phyloP scores from a whole-genome alignment of 2,797 vertebrate genomes.

The Schizopygopsis malacanthus region DNA sequence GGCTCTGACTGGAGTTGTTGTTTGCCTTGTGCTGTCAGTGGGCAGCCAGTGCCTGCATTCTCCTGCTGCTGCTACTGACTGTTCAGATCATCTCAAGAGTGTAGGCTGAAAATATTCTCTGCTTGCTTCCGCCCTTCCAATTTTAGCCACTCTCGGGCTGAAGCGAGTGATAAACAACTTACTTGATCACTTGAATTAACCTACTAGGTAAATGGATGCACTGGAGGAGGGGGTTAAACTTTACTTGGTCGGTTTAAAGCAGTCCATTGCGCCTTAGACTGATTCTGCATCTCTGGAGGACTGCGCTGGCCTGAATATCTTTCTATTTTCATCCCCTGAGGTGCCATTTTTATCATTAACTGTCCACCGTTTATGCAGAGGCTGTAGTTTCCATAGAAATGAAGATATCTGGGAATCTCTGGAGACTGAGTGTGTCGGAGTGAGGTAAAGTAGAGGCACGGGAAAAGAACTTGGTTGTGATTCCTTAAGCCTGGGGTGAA shows the following conservation, averaged over 20 bases:
- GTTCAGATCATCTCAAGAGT: constrained; percentile 48
- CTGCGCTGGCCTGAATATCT: constrained; percentile 3
- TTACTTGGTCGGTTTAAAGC: neutral
- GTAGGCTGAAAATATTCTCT: constrained; percentile 39
- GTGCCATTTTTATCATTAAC: constrained; percentile 53
- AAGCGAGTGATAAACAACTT: constrained; percentile 15
- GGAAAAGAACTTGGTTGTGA: neutral
- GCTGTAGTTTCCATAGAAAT: constrained; percentile 59
- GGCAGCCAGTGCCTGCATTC: constrained; percentile 35
- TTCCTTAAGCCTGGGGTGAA: constrained; percentile 11
- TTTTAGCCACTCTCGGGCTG: constrained; percentile 3
- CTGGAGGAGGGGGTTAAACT: neutral
- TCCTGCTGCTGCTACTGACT: constrained; percentile 44
- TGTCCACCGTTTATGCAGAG: constrained; percentile 55
- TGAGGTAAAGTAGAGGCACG: constrained; percentile 67
- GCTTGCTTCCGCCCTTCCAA: neutral
- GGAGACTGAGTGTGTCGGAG: constrained; percentile 52
- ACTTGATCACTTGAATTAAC: constrained; percentile 5
- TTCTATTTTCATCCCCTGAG: constrained; percentile 47
- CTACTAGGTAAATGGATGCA: neutral
- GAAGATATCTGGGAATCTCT: constrained; percentile 71
- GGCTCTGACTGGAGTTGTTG: constrained; percentile 55
- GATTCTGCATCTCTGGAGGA: constrained; percentile 18
- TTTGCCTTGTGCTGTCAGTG: constrained; percentile 55
- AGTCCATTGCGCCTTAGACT: neutral